A percentile compares a stretch with the other conserved stretches of the same genome.
Conservation (phyloP, 2,888 invertebrate genomes). For the Tenthredo distinguenda region DNA sequence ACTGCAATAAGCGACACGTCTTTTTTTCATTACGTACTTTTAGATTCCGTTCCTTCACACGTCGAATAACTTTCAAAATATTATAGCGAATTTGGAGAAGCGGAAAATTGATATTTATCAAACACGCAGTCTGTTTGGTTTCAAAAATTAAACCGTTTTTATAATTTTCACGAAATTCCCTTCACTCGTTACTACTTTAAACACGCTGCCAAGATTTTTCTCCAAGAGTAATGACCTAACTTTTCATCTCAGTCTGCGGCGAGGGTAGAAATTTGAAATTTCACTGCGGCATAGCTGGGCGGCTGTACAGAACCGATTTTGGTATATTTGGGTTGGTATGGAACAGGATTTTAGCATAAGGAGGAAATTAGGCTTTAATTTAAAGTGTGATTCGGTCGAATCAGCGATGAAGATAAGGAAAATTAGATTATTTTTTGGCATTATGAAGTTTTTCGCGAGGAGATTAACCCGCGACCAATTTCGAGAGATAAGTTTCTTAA, state of each 20-base stretch:
- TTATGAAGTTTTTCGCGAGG: background rate
- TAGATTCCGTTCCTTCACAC: background rate
- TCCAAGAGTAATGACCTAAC: background rate
- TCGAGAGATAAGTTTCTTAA: background rate
- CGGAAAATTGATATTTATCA: background rate
- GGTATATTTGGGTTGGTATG: background rate
- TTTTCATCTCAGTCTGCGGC: background rate
- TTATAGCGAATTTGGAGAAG: background rate
- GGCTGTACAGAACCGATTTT: background rate
- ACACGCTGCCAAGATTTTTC: background rate
- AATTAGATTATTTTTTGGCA: background rate
- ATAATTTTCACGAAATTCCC: background rate
- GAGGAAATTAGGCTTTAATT: background rate
- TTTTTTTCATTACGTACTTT: background rate
- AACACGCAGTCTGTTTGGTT: no score
- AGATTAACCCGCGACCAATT: background rate
- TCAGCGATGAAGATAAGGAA: background rate
- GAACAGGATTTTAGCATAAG: background rate
- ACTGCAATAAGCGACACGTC: background rate
- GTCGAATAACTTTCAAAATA: background rate
- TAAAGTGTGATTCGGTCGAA: background rate
- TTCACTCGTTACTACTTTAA: background rate
- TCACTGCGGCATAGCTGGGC: background rate
- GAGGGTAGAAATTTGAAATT: background rate
- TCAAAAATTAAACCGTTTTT: background rate